These are phyloP conservation scores for Parus major DNA, from an alignment of 2,113 vertebrate genomes.

Conservation along the genomic window DNA sequence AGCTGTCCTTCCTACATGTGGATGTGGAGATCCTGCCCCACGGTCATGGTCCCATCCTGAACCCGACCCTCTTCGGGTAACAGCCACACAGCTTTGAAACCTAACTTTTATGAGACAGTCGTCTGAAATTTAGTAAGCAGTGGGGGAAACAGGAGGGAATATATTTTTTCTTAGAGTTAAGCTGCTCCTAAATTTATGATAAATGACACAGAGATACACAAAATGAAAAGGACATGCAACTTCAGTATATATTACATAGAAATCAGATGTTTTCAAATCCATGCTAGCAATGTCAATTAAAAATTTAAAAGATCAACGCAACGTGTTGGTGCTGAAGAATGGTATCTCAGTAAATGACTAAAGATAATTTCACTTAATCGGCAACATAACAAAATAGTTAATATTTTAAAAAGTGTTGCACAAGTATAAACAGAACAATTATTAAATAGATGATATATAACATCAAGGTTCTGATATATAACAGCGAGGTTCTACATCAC, in stretches of 20 bases:
- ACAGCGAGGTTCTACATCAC: background rate
- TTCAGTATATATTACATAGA: background rate
- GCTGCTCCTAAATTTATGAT: background rate
- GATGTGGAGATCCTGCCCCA: background rate
- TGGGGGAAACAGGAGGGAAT: background rate
- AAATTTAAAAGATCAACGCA: background rate
- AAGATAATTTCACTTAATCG: background rate
- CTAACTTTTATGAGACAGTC: background rate
- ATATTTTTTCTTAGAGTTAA: background rate
- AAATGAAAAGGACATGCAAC: background rate
- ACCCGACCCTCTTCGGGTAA: background rate
- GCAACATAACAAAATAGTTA: background rate
- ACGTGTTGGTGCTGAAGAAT: background rate
- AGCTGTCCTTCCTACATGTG: fast-evolving
- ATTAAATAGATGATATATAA: background rate
- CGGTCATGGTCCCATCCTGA: fast-evolving
- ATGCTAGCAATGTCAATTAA: background rate
- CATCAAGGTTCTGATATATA: too few relatives aligned
- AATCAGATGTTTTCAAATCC: background rate
- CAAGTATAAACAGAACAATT: background rate
- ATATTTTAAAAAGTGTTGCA: background rate
- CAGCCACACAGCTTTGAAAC: background rate
- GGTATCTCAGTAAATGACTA: background rate
- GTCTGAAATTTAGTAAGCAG: background rate
- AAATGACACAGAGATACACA: background rate